Base-by-base conservation (phyloP, 2,888 invertebrate species). In the Pachydiplax longipennis region DNA sequence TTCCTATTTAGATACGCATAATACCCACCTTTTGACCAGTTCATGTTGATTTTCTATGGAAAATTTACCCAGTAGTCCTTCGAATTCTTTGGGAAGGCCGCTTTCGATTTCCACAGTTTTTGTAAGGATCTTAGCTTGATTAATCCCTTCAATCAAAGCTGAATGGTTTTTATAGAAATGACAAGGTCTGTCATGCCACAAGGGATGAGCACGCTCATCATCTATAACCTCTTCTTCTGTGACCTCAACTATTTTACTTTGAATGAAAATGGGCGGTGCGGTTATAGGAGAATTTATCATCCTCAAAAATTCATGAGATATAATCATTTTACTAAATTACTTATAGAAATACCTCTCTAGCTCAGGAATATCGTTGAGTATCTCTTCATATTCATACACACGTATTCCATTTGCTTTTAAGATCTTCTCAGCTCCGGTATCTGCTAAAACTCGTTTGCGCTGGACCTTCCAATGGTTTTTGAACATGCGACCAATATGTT, bases 41-140 rank as follows among this genome's bases (percentile, higher is more conserved):
- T 95, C 94, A 93, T 96, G 95, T 90, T 95, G 93, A 65, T 94
- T 91, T 90, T 95, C 93, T 80, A 94, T 93, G 18, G 95, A 94
- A 6, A 94, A 93, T 91, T 95, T 91, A 44, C 92, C 92, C 22
- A 92, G 82, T n/a, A 92, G 92, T 80, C 92, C 95, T 93, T 96
- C 94, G 91, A 97, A 94, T 92, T 94, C 94, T 13, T 95, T 94
- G 0, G 97, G 97, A 90, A 97, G 94, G 91, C 94, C 95, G 80
- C 95, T 94, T 92, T 96, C 94, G 91, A 96, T 94, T 93, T 96
- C 94, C 6, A 97, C 94, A 0, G 97, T 96, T 93, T 98, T 98
- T 4, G 97, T 97, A 10, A 98, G 94, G n/a, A 96, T 94, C 94
- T 97, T 96, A 0, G 97, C 97, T 94, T 98, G 98, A 1, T 95